Evolutionary conservation across 2,888 invertebrate species (phyloP), one percentile per base, ranked within the genome.

Genomic region (Apocheima hispidaria): DNA sequence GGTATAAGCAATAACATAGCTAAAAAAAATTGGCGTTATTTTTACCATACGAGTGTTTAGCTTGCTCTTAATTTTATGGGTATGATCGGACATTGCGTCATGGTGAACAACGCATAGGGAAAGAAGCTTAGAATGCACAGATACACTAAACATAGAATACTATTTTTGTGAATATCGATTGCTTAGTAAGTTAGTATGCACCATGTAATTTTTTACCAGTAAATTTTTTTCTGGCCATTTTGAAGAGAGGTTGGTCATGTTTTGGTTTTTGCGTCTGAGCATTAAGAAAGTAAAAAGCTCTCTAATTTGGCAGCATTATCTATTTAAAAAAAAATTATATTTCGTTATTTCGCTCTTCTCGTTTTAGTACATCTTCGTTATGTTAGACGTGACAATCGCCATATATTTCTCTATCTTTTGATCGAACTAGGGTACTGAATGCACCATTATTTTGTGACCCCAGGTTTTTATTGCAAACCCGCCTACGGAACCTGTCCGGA

Each of bases 401-500:
- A 26, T 16, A 30, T 14, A 2, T 30, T 46, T n/a, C 12, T 20
- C n/a, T 35, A 14, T 49, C 26, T 26, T 33, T 40, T 12, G 30
- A 48, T 30, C 52, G 23, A 56, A 44, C 52, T 53, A 30, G 26
- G n/a, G 55, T 52, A 60, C 63, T 54, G 59, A 28, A n/a, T 20
- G 5, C 26, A 30, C 26, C 3, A 49, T 55, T 44, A 49, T 49
- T 56, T 73, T 62, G 49, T 73, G 66, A 83, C 81, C 82, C 81
- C 77, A 49, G 76, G 74, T 83, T 83, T 83, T 83, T 83, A 82
- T 81, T 78, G 78, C 81, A 50, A 69, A 66, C 65, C 78, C 79
- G 81, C 78, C 79, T 74, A 74, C 79, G 73, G 77, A 82, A 84
- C 84, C 84, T 77, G 84, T 81, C 81, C 74, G 57, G 73, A 71